These are phyloP conservation scores for Plectrocnemia conspersa DNA, from an alignment of 1,140 invertebrate genomes.

Conservation along the genomic window DNA sequence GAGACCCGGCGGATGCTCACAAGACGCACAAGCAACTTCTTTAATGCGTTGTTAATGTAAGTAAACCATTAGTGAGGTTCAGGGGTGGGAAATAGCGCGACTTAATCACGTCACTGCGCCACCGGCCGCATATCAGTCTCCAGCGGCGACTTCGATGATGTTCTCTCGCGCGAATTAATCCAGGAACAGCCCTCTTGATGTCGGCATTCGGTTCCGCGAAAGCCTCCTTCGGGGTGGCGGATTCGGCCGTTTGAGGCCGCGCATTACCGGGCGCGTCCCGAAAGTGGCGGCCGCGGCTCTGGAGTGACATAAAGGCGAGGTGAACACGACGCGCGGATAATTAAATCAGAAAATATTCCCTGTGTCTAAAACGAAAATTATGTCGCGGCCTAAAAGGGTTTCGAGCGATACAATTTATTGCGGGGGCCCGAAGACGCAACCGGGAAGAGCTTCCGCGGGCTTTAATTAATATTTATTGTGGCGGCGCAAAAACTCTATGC, in stretches of 20 bases:
- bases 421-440: constrained; percentile 22
- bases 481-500: constrained; percentile 24
- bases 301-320: constrained; percentile 34
- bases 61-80: too few species aligned
- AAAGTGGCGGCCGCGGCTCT: constrained; percentile 19
- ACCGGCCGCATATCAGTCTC: too few species aligned
- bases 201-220: constrained; percentile 9
- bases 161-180: too few species aligned
- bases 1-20: too few species aligned
- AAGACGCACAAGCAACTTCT: too few species aligned
- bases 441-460: not conserved
- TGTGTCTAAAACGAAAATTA: constrained; percentile 35
- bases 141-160: too few species aligned
- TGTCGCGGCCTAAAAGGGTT: constrained; percentile 36
- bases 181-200: too few species aligned
- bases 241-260: constrained; percentile 3
- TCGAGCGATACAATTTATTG: constrained; percentile 32
- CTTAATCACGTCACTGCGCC: too few species aligned
- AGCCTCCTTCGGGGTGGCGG: too few species aligned
- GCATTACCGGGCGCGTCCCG: constrained; percentile 14
- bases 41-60: too few species aligned
- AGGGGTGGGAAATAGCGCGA: too few species aligned
- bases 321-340: constrained; percentile 28
- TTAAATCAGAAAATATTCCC: constrained; percentile 37
- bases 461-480: constrained; percentile 34